Conservation (phyloP, 2,888 invertebrate genomes). For the Clusia tigrina region DNA sequence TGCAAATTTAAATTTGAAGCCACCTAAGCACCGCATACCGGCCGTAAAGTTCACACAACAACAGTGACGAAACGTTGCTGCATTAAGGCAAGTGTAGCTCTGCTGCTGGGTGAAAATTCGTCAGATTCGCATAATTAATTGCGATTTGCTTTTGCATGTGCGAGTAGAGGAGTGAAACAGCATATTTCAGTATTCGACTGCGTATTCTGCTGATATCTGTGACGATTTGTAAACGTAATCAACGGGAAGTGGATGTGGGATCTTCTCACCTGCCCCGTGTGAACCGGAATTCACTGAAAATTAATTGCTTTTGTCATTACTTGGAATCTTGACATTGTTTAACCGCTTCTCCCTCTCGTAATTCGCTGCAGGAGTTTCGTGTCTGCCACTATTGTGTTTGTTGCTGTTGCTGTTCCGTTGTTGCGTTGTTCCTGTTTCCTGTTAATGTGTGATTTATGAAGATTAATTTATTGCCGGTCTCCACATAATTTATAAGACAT, state of each 20-base stretch:
- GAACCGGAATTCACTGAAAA: conserved; percentile 51
- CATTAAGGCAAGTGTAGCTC: conserved; percentile 13
- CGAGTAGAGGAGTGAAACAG: not conserved
- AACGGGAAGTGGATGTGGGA: conserved; percentile 31
- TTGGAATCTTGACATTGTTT: conserved; percentile 60
- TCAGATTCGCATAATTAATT: conserved; percentile 61
- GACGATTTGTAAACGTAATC: conserved; percentile 59
- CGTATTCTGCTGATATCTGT: conserved; percentile 32
- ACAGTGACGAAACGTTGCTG: not conserved
- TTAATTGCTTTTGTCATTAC: conserved; percentile 64
- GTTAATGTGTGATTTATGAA: conserved; percentile 62
- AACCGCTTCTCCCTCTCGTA: conserved; percentile 44
- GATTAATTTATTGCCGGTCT: conserved; percentile 60
- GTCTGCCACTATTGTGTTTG: conserved; percentile 23
- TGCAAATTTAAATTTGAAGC: conserved; percentile 52
- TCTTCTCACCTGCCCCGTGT: conserved; percentile 27
- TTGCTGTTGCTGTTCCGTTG: conserved; percentile 33
- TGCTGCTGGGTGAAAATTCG: conserved; percentile 41
- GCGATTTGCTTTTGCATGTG: conserved; percentile 40
- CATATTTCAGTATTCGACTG: not conserved
- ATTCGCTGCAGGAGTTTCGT: conserved; percentile 18
- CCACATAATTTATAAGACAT: conserved; percentile 56
- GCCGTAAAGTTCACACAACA: not conserved
- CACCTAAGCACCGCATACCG: conserved; percentile 15
- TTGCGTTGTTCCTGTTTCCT: conserved; percentile 37